Percentiles rank a stretch among this genome's conserved stretches.
Conservation (phyloP, 2,888 invertebrate genomes). For the Chydorus sphaericus region DNA sequence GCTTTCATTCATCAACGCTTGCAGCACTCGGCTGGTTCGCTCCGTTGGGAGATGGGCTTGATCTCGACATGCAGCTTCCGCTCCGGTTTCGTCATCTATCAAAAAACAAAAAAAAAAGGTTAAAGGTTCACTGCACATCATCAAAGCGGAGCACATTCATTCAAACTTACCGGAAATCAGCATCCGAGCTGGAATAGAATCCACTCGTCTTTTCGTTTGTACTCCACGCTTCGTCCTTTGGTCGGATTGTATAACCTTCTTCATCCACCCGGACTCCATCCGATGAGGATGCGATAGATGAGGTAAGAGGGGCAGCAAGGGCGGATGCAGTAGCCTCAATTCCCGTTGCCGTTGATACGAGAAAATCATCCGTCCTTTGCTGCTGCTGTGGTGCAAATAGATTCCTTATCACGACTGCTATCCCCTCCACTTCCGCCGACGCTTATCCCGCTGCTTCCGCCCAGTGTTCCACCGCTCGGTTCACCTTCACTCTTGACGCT, state of each 20-base stretch:
- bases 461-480: slow-evolving; percentile 21
- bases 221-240: slow-evolving; percentile 54
- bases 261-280: slow-evolving; percentile 67
- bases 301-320: slow-evolving; percentile 51
- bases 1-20: slow-evolving; percentile 75
- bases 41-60: slow-evolving; percentile 78
- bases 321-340: not conserved
- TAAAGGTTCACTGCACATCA: not conserved
- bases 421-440: not conserved
- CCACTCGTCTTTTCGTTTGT: slow-evolving; percentile 59
- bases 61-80: slow-evolving; percentile 88
- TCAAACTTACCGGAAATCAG: slow-evolving; percentile 53
- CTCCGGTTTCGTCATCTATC: slow-evolving; percentile 59
- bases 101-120: not conserved
- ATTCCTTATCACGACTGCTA: not conserved
- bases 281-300: slow-evolving; percentile 63
- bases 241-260: slow-evolving; percentile 81
- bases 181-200: slow-evolving; percentile 77
- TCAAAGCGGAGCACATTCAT: not conserved
- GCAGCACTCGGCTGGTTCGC: slow-evolving; percentile 72
- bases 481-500: slow-evolving; percentile 42
- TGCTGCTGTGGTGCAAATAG: too few species aligned
- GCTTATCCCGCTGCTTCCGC: too few species aligned
- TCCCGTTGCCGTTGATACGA: too few species aligned
- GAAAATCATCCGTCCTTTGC: too few species aligned